phyloP scores from a whole-genome alignment of 2,797 vertebrate genomes.

The Halcyon smyrnensis region DNA sequence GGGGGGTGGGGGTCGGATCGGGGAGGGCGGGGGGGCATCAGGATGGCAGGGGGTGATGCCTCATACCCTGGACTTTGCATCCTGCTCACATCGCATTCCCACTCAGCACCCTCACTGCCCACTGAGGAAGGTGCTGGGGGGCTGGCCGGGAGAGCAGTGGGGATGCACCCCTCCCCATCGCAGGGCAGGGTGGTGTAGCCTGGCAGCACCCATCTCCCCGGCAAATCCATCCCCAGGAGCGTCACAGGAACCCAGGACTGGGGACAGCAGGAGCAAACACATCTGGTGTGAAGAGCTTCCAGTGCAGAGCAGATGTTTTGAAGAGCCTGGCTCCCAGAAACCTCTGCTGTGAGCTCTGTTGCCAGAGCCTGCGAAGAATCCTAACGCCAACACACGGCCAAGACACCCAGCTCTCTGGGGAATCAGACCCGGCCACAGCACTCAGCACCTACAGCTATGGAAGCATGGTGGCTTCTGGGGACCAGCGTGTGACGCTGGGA shows the following conservation, averaged over 20 bases:
- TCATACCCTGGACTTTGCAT: accelerated
- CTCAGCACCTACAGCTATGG: not conserved
- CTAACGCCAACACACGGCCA: accelerated
- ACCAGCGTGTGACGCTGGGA: accelerated
- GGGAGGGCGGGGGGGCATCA: too few species aligned
- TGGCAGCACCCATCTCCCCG: not conserved
- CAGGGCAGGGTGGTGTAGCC: not conserved
- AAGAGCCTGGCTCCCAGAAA: not conserved
- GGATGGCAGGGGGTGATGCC: not conserved
- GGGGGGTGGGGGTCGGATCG: too few species aligned
- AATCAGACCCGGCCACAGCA: not conserved
- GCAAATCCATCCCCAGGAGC: not conserved
- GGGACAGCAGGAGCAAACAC: accelerated
- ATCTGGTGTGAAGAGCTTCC: not conserved
- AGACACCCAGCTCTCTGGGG: not conserved
- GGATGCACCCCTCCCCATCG: accelerated
- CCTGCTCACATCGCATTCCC: not conserved
- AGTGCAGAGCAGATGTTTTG: not conserved
- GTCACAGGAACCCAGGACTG: not conserved
- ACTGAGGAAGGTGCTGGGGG: not conserved
- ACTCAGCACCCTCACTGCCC: not conserved
- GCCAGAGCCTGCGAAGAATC: not conserved
- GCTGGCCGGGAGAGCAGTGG: not conserved
- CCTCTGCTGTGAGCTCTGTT: accelerated
- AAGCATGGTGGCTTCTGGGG: not conserved